Evolutionary conservation across 2,113 vertebrate species (phyloP).

Genomic region (Oryctolagus cuniculus): DNA sequence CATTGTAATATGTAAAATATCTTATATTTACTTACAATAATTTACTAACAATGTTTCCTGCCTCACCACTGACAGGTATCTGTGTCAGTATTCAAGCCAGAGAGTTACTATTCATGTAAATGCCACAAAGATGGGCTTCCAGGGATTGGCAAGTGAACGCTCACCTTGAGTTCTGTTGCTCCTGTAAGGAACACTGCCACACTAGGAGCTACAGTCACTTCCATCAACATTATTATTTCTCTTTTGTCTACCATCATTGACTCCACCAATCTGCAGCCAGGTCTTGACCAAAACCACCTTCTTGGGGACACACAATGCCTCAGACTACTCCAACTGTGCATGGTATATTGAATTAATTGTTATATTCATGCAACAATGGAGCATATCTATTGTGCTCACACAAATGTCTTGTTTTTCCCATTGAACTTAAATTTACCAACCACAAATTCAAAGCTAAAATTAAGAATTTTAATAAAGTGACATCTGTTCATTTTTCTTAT

Average conservation of each 20-base stretch:
- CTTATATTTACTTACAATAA: neutral
- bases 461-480: neutral
- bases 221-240: neutral
- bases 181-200: neutral
- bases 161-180: neutral
- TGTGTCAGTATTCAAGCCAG: neutral
- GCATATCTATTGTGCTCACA: neutral
- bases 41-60: neutral
- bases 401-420: neutral
- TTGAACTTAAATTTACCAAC: neutral
- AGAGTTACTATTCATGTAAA: neutral
- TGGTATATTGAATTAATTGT: neutral
- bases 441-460: neutral
- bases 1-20: neutral
- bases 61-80: neutral
- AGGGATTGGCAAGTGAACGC: neutral
- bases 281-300: neutral
- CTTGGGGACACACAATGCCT: neutral
- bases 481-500: too few relatives aligned
- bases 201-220: neutral
- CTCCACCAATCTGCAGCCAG: neutral
- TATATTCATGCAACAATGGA: neutral
- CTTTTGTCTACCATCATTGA: neutral
- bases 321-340: neutral
- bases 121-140: neutral